A percentile compares a stretch with the other conserved stretches of the same genome.
Conservation (phyloP, 2,797 vertebrate genomes). For the Cossypha dichroa region DNA sequence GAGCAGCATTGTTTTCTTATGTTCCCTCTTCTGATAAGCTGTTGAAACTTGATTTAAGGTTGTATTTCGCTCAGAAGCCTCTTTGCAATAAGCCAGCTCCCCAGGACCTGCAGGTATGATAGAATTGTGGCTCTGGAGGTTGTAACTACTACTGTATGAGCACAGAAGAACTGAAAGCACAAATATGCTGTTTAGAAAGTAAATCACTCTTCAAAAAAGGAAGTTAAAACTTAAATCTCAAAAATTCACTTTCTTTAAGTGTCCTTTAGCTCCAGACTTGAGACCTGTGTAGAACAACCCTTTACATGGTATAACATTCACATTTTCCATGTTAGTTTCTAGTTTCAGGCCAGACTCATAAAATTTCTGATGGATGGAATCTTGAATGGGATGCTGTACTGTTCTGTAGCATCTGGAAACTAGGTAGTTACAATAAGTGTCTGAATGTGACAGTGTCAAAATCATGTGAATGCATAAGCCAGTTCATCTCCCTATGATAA, state of each 20-base stretch:
- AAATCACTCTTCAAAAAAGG: neutral
- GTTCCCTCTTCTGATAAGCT: neutral
- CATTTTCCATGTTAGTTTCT: neutral
- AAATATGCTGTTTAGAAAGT: neutral
- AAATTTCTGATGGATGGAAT: neutral
- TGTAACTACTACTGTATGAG: neutral
- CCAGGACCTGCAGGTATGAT: slow-evolving; percentile 17
- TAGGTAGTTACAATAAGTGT: neutral
- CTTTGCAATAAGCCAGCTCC: neutral
- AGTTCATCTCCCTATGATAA: slow-evolving; percentile 26
- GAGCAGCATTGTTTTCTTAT: neutral
- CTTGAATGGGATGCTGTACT: neutral
- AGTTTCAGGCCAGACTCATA: neutral
- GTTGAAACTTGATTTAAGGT: slow-evolving; percentile 25
- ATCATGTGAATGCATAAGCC: neutral
- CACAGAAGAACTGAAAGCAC: neutral
- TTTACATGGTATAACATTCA: neutral
- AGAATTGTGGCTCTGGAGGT: neutral
- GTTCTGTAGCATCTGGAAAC: neutral
- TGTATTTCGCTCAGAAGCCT: slow-evolving; percentile 43
- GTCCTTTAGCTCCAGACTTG: neutral
- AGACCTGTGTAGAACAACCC: neutral
- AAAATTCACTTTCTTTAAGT: neutral
- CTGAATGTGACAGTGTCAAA: slow-evolving; percentile 14
- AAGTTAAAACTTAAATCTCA: neutral